Conservation (phyloP, 2,888 invertebrate genomes). For the Sinohyriopsis cumingii region DNA sequence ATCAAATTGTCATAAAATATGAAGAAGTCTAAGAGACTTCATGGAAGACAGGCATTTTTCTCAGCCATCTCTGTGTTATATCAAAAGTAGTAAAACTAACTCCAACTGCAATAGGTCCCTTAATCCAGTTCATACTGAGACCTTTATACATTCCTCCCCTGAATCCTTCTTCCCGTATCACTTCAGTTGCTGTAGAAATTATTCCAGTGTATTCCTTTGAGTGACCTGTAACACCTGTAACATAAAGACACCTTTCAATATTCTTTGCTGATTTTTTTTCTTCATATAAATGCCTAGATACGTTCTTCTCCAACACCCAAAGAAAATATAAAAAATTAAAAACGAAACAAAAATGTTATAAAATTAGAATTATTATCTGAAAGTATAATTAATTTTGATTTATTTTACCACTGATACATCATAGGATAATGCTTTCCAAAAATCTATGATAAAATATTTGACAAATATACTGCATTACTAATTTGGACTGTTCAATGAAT, state of each 20-base stretch:
- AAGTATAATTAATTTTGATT: too few relatives aligned
- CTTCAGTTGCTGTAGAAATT: constrained; percentile 76
- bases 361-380: background rate
- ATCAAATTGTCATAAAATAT: too few relatives aligned
- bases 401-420: too few relatives aligned
- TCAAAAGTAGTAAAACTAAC: constrained; percentile 98
- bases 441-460: too few relatives aligned
- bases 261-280: too few relatives aligned
- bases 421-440: too few relatives aligned
- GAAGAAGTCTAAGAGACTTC: constrained; percentile 1
- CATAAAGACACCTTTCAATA: background rate
- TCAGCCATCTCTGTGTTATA: constrained; percentile 66
- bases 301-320: background rate
- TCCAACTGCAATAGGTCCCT: constrained; percentile 81
- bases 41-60: constrained; percentile 58
- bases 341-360: background rate
- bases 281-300: too few relatives aligned
- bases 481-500: too few relatives aligned
- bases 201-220: constrained; percentile 78
- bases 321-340: background rate
- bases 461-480: too few relatives aligned
- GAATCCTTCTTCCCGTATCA: constrained; percentile 81
- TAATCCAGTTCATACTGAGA: constrained; percentile 99
- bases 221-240: constrained; percentile 73
- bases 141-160: constrained; percentile 88